A percentile compares a stretch with the other conserved stretches of the same genome.
Evolutionary conservation across 1,140 invertebrate species (phyloP).

Genomic region (Drusus annulatus): DNA sequence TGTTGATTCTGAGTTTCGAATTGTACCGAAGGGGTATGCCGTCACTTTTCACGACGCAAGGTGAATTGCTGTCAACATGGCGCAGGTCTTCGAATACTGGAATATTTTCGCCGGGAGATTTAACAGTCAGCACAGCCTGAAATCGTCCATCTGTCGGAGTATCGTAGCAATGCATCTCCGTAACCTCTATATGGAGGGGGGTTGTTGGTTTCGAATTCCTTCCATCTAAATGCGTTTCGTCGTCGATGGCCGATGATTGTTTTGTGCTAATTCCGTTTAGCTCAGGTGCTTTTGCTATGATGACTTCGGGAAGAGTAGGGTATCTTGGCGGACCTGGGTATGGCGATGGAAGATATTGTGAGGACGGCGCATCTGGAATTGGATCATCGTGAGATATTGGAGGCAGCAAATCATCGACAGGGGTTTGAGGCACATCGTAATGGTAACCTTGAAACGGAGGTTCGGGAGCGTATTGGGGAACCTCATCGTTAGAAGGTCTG

Average conservation of each 20-base stretch:
- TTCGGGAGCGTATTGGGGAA: constrained; percentile 37
- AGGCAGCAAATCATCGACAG: constrained; percentile 49
- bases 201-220: constrained; percentile 32
- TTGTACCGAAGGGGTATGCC: constrained; percentile 42
- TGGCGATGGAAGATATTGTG: constrained; percentile 49
- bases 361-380: background rate
- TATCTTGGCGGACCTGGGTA: background rate
- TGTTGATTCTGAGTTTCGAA: constrained; percentile 51
- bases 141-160: constrained; percentile 54
- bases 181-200: constrained; percentile 52
- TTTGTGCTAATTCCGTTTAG: constrained; percentile 7
- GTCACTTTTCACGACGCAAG: constrained; percentile 47
- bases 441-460: constrained; percentile 44
- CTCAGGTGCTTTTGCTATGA: constrained; percentile 16
- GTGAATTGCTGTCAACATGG: constrained; percentile 2
- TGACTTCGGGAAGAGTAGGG: constrained; percentile 22
- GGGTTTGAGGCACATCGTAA: constrained; percentile 45
- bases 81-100: constrained; percentile 51
- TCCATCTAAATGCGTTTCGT: constrained; percentile 7
- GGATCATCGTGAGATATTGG: constrained; percentile 51
- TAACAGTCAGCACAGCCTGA: constrained; percentile 53
- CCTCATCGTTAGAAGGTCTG: constrained; percentile 44
- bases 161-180: constrained; percentile 56
- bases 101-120: constrained; percentile 52
- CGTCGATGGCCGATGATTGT: background rate